phyloP scores from a whole-genome alignment of 2,113 vertebrate species.

The Peromyscus leucopus region DNA sequence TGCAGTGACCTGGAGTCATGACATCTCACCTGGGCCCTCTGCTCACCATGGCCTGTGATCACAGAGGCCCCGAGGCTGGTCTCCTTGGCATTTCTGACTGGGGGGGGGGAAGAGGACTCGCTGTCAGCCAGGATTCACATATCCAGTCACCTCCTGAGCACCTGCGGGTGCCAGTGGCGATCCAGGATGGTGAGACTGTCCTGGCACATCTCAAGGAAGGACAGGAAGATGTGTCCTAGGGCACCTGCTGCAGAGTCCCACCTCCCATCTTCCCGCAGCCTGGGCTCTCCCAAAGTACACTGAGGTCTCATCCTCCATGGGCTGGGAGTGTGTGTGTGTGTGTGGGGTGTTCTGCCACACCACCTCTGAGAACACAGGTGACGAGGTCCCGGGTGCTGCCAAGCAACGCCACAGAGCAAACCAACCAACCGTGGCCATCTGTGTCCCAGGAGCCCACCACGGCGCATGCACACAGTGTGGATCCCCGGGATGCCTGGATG shows the following conservation, averaged over 20 bases:
- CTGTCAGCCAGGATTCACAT: not conserved
- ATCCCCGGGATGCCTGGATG: conserved; percentile 82
- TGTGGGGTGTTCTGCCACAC: not conserved
- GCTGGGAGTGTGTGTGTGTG: not conserved
- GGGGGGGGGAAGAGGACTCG: not conserved
- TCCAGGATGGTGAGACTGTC: not conserved
- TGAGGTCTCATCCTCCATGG: not conserved
- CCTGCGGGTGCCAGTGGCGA: rapidly evolving
- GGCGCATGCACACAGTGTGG: rapidly evolving
- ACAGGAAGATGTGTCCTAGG: not conserved
- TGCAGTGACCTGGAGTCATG: not conserved
- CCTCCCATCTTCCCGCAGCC: rapidly evolving
- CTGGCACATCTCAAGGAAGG: not conserved
- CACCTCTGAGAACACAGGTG: not conserved
- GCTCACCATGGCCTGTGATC: rapidly evolving
- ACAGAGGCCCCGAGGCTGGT: not conserved
- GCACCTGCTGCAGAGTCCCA: rapidly evolving
- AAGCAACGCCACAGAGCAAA: too few species aligned
- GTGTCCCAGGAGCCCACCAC: conserved; percentile 55
- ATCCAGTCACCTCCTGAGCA: not conserved
- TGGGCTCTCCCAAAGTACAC: not conserved
- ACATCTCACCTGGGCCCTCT: rapidly evolving
- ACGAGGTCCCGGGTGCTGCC: not conserved
- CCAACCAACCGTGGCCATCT: not conserved
- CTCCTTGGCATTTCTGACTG: not conserved